phyloP scores from a whole-genome alignment of 2,797 vertebrate genomes.

The Pterois miles region DNA sequence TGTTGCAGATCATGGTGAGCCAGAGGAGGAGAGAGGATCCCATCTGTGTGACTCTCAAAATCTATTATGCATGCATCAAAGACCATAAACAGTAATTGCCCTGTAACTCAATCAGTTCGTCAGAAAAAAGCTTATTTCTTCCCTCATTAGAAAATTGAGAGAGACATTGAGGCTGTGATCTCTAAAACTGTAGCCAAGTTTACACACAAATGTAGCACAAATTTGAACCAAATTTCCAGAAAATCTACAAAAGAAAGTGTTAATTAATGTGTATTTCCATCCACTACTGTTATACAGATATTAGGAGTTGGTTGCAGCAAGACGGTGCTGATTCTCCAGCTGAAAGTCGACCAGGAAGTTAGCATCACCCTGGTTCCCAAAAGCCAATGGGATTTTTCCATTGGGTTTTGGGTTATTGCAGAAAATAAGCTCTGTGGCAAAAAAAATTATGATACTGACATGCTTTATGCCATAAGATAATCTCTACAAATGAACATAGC shows the following conservation, averaged over 20 bases:
- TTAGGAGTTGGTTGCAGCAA: neutral
- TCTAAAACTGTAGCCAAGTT: neutral
- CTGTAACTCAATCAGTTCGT: constrained; percentile 10
- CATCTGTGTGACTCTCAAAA: constrained; percentile 17
- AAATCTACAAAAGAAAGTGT: neutral
- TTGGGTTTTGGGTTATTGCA: no score
- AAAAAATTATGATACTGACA: fast-evolving
- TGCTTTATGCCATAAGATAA: no score
- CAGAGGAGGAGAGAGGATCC: neutral
- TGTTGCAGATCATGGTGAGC: constrained; percentile 10
- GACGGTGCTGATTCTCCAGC: neutral
- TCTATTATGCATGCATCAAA: constrained; percentile 29
- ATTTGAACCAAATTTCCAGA: neutral
- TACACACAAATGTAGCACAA: neutral
- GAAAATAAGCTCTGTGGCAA: no score
- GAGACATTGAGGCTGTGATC: neutral
- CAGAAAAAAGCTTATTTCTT: constrained; percentile 2
- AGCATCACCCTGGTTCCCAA: no score
- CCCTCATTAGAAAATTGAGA: neutral
- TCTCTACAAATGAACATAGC: fast-evolving
- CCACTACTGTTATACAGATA: neutral
- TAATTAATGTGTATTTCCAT: neutral
- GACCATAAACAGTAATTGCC: constrained; percentile 8
- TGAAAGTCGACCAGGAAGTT: no score
- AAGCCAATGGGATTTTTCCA: no score